These are phyloP conservation scores for Neolamprologus kungweensis DNA, from an alignment of 2,113 vertebrate species.

Conservation along the genomic window DNA sequence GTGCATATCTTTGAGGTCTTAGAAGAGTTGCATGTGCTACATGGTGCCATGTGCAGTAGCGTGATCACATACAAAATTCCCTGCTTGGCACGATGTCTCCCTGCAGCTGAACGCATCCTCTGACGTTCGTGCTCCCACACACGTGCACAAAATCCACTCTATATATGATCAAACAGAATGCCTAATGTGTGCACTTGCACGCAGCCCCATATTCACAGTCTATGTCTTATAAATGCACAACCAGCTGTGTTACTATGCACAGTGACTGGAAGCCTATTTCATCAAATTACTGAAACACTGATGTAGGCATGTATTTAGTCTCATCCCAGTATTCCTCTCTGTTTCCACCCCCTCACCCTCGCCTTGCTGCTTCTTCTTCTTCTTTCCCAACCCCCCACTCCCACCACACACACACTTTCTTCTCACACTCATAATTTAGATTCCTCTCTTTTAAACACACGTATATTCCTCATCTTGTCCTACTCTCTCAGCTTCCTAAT, in stretches of 20 bases:
- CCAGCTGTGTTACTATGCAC: background rate
- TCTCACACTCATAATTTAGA: conserved; percentile 10
- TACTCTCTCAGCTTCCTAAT: background rate
- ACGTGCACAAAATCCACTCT: background rate
- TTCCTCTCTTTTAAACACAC: background rate
- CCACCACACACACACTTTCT: background rate
- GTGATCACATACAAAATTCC: conserved; percentile 10
- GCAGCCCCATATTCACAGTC: background rate
- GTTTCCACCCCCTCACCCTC: conserved; percentile 30
- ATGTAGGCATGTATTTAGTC: conserved; percentile 37
- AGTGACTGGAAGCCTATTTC: conserved; percentile 2
- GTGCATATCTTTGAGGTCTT: background rate
- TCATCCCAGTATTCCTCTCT: conserved; percentile 15
- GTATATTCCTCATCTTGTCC: background rate
- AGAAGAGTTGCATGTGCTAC: background rate
- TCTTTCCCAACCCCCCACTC: background rate
- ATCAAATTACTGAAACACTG: conserved; percentile 39
- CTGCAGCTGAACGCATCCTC: background rate
- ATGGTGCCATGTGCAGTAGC: background rate
- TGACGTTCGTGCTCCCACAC: background rate
- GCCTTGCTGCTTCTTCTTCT: background rate
- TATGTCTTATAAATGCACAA: conserved; percentile 5
- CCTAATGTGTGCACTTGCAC: background rate
- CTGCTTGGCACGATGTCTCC: background rate
- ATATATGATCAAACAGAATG: conserved; percentile 21